Evolutionary conservation across 2,113 vertebrate genomes (phyloP), one percentile per base, ranked within the genome.

Genomic region (Chrysochloris asiatica): DNA sequence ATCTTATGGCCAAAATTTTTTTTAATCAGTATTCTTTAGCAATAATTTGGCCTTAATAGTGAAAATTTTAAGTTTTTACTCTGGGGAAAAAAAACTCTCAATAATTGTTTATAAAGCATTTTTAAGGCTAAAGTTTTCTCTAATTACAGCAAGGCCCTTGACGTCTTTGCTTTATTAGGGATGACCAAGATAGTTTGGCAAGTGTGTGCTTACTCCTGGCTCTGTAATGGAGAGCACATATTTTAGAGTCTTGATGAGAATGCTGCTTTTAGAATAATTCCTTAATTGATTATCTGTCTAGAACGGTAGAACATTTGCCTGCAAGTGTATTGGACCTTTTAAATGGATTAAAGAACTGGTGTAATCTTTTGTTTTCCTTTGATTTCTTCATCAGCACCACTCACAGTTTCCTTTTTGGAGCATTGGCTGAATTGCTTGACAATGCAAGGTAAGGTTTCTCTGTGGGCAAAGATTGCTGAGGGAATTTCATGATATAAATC

Each of bases 361-460:
- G 69, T 93, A 85, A 78, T 82, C 95, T 93, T 56, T 0, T 48
- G 24, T 85, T 84, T 88, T 65, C 16, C 76, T 28, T 72, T 67
- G 84, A 4, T 92, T 87, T 96, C 91, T 83, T 95, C 41, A 92
- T 96, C 96, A 99, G 98, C 83, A 99, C 98, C 82, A 98, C 97
- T 22, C 98, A 98, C 11, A 95, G 98, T 90, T 99, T 99, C 82
- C 97, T 98, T 80, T 99, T 99, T 96, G 98, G 98, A 96, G 97
- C 98, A 2, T 92, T 98, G 96, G 98, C 98, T 48, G 98, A 99
- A 89, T 96, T 98, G 86, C 97, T 99, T 75, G 98, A 98, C 97
- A 99, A 99, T 92, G 98, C 98, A 91, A 98, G 98, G 98, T 98
- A 98, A 93, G 90, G 6, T 17, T 73, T 41, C 26, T 36, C n/a